Percentiles rank a stretch among this genome's conserved stretches.
These are phyloP conservation scores for Ectropis grisescens DNA, from an alignment of 1,140 invertebrate genomes.

Conservation along the genomic window DNA sequence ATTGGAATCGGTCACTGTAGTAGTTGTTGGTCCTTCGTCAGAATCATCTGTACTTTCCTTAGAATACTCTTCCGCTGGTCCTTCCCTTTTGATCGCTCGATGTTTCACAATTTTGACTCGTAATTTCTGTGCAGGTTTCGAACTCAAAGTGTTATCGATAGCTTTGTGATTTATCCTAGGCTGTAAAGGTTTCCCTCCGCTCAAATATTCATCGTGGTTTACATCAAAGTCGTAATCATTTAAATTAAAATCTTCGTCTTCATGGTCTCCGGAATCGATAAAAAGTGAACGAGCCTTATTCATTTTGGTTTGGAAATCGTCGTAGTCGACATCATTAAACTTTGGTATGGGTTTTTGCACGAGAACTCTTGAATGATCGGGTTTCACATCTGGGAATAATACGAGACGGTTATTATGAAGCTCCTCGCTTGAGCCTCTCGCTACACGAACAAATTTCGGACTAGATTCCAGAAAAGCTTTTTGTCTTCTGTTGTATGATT, in stretches of 20 bases:
- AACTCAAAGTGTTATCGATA: conserved; percentile 1
- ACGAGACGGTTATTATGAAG: too few species aligned
- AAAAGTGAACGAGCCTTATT: conserved; percentile 15
- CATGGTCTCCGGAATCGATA: conserved; percentile 36
- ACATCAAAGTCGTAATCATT: conserved; percentile 56
- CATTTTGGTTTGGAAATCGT: conserved; percentile 29
- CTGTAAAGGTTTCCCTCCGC: conserved; percentile 36
- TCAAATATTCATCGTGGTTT: conserved; percentile 47
- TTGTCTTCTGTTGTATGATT: conserved; percentile 6
- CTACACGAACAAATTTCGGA: too few species aligned
- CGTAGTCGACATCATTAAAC: conserved; percentile 33
- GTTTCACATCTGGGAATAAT: too few species aligned
- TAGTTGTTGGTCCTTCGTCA: too few species aligned
- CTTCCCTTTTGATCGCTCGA: too few species aligned
- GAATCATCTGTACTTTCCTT: too few species aligned
- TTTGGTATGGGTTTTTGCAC: conserved; percentile 47
- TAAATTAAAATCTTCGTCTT: conserved; percentile 54
- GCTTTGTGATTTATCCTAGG: conserved; percentile 25
- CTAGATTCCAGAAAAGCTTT: conserved; percentile 3
- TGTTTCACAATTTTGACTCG: too few species aligned
- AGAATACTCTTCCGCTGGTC: too few species aligned
- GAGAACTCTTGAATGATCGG: conserved; percentile 8
- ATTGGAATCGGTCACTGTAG: too few species aligned
- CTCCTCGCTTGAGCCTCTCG: too few species aligned
- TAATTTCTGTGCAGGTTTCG: too few species aligned